Percentiles rank a stretch among this genome's conserved stretches.
phyloP scores from a whole-genome alignment of 1,140 invertebrate species.

The Habropoda laboriosa region DNA sequence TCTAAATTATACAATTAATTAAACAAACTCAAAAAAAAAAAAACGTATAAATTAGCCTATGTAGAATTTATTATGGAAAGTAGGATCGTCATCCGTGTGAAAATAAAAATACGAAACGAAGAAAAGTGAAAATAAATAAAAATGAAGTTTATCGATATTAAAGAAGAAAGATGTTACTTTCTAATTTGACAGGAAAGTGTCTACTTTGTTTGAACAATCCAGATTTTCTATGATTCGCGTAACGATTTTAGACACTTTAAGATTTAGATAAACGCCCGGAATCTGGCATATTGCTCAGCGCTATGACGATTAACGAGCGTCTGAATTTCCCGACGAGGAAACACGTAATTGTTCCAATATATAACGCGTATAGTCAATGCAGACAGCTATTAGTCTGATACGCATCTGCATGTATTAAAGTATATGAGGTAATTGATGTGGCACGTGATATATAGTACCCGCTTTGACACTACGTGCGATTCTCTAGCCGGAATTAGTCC shows the following conservation, averaged over 20 bases:
- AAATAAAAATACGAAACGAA: too few relatives aligned
- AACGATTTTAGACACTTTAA: neutral
- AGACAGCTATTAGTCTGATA: slow-evolving; percentile 23
- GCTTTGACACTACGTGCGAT: neutral
- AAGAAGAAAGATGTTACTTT: too few relatives aligned
- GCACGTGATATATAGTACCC: neutral
- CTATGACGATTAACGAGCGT: slow-evolving; percentile 10
- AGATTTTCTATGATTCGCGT: too few relatives aligned
- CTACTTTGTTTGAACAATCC: too few relatives aligned
- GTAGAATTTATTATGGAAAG: too few relatives aligned
- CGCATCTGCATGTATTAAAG: slow-evolving; percentile 30
- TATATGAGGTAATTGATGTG: slow-evolving; percentile 36
- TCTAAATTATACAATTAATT: too few relatives aligned
- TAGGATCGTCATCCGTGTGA: too few relatives aligned
- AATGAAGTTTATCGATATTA: too few relatives aligned
- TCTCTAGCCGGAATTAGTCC: neutral
- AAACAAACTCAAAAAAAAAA: too few relatives aligned
- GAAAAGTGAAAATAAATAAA: too few relatives aligned
- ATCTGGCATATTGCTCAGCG: neutral
- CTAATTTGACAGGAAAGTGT: too few relatives aligned
- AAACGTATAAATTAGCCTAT: too few relatives aligned
- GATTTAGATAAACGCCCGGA: neutral
- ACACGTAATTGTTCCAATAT: slow-evolving; percentile 40
- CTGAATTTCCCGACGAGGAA: slow-evolving; percentile 16
- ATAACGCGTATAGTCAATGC: neutral